phyloP scores from a whole-genome alignment of 1,140 invertebrate species.

The Hormaphis cornu region DNA sequence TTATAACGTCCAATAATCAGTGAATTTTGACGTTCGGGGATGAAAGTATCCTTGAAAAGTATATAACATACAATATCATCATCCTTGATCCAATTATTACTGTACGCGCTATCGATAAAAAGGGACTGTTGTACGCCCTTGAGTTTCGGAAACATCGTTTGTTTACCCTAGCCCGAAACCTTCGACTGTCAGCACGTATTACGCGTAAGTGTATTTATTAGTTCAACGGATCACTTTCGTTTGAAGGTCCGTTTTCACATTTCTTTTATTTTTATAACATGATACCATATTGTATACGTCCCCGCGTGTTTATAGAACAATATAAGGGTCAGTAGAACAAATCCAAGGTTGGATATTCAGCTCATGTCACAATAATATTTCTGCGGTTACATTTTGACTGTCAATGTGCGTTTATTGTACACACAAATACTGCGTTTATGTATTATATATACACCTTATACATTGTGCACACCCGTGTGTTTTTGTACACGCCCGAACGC shows the following conservation, averaged over 20 bases:
- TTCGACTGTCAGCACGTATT: not conserved
- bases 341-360: conserved; percentile 6
- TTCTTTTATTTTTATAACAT: not conserved
- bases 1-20: no score
- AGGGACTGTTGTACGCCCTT: conserved; percentile 19
- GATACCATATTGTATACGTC: not conserved
- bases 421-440: no score
- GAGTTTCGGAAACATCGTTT: not conserved
- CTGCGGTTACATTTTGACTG: no score
- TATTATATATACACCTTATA: no score
- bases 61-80: not conserved
- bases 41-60: not conserved
- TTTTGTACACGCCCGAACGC: no score
- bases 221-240: conserved; percentile 28
- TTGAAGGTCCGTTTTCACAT: conserved; percentile 7
- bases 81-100: conserved; percentile 31
- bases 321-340: conserved; percentile 28
- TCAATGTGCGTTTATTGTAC: no score
- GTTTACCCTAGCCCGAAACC: not conserved
- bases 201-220: not conserved
- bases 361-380: no score
- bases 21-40: no score
- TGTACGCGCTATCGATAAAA: conserved; percentile 1
- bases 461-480: no score
- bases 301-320: no score